Percentiles rank a stretch among this genome's conserved stretches.
phyloP scores from a whole-genome alignment of 2,113 vertebrate species.

The Desmodus rotundus region DNA sequence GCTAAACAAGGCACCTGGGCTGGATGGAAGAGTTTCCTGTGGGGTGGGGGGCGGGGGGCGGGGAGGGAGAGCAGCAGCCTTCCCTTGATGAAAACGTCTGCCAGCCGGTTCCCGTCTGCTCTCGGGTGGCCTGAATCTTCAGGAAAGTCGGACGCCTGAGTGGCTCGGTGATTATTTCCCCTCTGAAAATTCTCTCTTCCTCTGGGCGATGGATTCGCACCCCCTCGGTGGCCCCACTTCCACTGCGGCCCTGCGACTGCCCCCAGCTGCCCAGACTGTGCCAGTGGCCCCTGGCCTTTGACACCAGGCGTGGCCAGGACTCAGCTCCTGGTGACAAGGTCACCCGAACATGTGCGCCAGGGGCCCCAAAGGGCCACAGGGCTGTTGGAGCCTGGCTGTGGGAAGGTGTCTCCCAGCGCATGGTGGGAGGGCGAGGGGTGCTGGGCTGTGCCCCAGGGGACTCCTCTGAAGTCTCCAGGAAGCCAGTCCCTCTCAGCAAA shows the following conservation, averaged over 20 bases:
- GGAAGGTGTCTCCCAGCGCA: neutral
- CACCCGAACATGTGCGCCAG: neutral
- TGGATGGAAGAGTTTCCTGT: conserved; percentile 24
- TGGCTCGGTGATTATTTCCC: conserved; percentile 36
- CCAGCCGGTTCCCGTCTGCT: conserved; percentile 37
- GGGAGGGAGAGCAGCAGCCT: neutral
- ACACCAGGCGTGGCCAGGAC: neutral
- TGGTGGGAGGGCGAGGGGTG: no score
- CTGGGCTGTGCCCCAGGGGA: no score
- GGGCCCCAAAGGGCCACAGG: neutral
- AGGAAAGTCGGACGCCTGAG: conserved; percentile 18
- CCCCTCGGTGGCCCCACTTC: no score
- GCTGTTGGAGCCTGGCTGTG: neutral
- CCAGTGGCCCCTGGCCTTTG: neutral
- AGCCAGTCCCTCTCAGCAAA: neutral
- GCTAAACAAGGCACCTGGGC: conserved; percentile 17
- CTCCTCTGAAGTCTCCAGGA: neutral
- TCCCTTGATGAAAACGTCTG: conserved; percentile 35
- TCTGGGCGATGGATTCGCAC: neutral
- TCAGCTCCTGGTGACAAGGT: neutral
- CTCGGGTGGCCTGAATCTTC: neutral
- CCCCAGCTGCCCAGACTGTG: neutral
- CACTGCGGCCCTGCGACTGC: neutral
- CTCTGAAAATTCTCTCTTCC: conserved; percentile 13
- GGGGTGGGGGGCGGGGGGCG: neutral